Conservation (phyloP, 2,888 invertebrate species). For the Macropis europaea region DNA sequence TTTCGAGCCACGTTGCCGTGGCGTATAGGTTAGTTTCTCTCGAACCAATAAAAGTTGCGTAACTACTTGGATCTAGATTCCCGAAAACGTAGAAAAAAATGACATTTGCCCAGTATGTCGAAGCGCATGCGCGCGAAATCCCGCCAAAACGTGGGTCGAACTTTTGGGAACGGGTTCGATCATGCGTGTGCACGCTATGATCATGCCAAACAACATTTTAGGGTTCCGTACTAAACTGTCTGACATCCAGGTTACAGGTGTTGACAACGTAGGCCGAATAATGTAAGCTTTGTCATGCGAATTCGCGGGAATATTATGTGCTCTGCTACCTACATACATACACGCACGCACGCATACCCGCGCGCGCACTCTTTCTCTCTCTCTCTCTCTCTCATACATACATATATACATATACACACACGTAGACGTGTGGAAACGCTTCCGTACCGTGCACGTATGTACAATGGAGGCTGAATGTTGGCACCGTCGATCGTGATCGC, state of each 20-base stretch:
- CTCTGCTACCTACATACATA: background rate
- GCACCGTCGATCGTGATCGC: conserved; percentile 59
- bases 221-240: no score
- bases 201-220: no score
- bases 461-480: conserved; percentile 65
- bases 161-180: no score
- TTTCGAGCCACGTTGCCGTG: no score
- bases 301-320: no score
- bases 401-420: no score
- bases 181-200: no score
- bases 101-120: conserved; percentile 59
- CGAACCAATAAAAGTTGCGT: no score
- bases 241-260: no score
- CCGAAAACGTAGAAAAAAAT: conserved; percentile 50
- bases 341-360: background rate
- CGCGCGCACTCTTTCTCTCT: conserved; percentile 11
- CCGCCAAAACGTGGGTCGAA: conserved; percentile 73
- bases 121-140: conserved; percentile 74
- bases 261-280: no score
- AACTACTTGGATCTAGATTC: no score
- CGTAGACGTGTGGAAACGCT: conserved; percentile 42
- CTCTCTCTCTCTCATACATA: conserved; percentile 38
- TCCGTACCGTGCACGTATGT: conserved; percentile 64
- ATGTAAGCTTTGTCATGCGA: no score
- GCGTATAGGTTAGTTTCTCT: conserved; percentile 26